Percentiles rank a stretch among this genome's conserved stretches.
Evolutionary conservation across 1,140 invertebrate species (phyloP).

Genomic region (Diachasma alloeum): DNA sequence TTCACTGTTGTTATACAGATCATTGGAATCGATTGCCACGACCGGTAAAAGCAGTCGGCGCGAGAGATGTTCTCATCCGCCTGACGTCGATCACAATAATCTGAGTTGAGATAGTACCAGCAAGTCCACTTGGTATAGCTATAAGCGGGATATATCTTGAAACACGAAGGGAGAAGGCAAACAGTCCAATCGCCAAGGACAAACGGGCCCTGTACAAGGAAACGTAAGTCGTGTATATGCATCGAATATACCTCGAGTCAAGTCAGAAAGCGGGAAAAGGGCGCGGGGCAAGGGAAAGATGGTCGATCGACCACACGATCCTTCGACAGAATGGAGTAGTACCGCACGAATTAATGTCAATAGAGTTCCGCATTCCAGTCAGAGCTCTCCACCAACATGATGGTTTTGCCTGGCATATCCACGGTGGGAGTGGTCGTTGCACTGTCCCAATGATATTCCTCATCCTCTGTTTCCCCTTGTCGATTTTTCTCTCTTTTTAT

Average conservation of each 20-base stretch:
- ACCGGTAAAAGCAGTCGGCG: neutral
- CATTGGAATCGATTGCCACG: neutral
- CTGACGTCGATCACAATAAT: slow-evolving; percentile 3
- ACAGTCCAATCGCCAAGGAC: neutral
- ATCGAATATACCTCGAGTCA: neutral
- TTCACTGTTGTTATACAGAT: neutral
- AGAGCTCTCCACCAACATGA: neutral
- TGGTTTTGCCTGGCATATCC: neutral
- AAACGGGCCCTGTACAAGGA: neutral
- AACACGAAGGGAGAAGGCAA: neutral
- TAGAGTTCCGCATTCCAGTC: slow-evolving; percentile 43
- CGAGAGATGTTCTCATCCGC: neutral
- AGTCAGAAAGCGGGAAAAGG: neutral
- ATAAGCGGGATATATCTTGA: neutral
- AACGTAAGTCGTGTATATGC: neutral
- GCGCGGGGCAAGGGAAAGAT: neutral
- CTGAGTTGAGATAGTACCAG: neutral
- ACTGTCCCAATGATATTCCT: slow-evolving; percentile 1
- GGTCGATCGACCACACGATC: slow-evolving; percentile 30
- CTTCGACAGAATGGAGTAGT: slow-evolving; percentile 14
- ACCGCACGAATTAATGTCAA: slow-evolving; percentile 44
- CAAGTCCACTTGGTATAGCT: neutral
- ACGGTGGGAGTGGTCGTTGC: slow-evolving; percentile 2
- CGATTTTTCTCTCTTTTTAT: slow-evolving; percentile 1
- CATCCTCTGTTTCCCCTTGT: neutral